phyloP scores from a whole-genome alignment of 2,888 invertebrate genomes.

The Bruchidius siliquastri region DNA sequence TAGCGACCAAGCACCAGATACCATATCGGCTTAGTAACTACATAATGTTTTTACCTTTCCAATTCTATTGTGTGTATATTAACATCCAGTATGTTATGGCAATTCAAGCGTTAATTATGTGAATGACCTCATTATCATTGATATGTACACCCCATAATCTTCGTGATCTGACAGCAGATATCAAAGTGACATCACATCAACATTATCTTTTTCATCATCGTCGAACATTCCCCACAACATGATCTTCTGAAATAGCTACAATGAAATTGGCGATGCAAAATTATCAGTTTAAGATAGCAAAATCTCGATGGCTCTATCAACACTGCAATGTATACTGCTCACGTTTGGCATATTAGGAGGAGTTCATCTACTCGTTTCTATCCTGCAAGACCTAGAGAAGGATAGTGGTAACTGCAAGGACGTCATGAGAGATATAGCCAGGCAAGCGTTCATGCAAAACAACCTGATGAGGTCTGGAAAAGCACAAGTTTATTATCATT shows the following conservation, averaged over 20 bases:
- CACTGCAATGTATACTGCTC: conserved; percentile 2
- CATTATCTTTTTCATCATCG: neutral
- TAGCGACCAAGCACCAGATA: no score
- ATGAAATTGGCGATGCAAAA: neutral
- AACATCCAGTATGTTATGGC: no score
- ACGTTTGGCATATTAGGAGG: conserved; percentile 1
- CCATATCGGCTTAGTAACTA: no score
- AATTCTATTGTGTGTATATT: no score
- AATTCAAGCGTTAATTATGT: no score
- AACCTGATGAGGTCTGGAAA: neutral
- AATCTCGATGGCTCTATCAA: conserved; percentile 1
- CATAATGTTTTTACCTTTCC: no score
- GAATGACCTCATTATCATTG: no score
- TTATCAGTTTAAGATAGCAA: neutral
- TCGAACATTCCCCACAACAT: neutral
- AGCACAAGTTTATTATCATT: neutral
- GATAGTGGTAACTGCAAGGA: neutral
- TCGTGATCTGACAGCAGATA: neutral
- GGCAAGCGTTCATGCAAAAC: neutral
- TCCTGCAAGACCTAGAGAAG: neutral
- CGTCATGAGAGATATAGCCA: conserved; percentile 2
- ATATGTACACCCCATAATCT: no score
- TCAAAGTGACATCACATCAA: neutral
- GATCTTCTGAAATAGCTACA: neutral
- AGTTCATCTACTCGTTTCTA: conserved; percentile 1